A percentile compares a stretch with the other conserved stretches of the same genome.
phyloP scores from a whole-genome alignment of 1,140 invertebrate genomes.

The Trichonephila clavata region DNA sequence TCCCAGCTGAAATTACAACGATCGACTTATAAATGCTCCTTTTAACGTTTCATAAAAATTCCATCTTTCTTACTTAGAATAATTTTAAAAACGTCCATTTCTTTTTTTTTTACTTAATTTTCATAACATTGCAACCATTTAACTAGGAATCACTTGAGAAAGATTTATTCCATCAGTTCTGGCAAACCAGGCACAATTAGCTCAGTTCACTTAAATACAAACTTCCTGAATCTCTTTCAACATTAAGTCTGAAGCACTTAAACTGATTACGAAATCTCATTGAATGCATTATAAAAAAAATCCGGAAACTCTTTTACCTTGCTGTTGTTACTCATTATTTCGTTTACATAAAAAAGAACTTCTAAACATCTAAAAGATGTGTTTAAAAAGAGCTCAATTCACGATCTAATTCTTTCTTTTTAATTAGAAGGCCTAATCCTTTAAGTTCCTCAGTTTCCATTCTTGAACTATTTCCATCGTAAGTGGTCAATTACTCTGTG shows the following conservation, averaged over 20 bases:
- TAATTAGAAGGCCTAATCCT: slow-evolving; percentile 71
- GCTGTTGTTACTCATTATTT: slow-evolving; percentile 62
- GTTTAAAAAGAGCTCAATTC: slow-evolving; percentile 68
- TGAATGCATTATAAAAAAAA: slow-evolving; percentile 42
- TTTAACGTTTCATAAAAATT: too few species aligned
- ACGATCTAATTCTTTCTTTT: slow-evolving; percentile 67
- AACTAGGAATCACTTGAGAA: background rate
- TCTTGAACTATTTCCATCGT: slow-evolving; percentile 60
- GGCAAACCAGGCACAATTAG: background rate
- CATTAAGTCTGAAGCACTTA: slow-evolving; percentile 40
- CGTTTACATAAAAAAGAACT: slow-evolving; percentile 60
- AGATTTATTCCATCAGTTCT: slow-evolving; percentile 12
- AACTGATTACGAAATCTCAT: slow-evolving; percentile 62
- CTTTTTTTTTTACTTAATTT: background rate
- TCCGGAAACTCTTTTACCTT: slow-evolving; percentile 44
- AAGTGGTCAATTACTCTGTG: slow-evolving; percentile 71
- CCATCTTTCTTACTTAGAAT: too few species aligned
- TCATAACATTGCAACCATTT: slow-evolving; percentile 26
- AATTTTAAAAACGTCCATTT: background rate
- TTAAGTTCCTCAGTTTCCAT: slow-evolving; percentile 49
- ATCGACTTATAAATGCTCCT: too few species aligned
- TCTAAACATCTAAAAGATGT: slow-evolving; percentile 71
- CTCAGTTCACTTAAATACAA: slow-evolving; percentile 40
- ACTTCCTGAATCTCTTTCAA: slow-evolving; percentile 54
- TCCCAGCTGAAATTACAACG: too few species aligned